phyloP scores from a whole-genome alignment of 2,113 vertebrate species.

The Cettia cetti region DNA sequence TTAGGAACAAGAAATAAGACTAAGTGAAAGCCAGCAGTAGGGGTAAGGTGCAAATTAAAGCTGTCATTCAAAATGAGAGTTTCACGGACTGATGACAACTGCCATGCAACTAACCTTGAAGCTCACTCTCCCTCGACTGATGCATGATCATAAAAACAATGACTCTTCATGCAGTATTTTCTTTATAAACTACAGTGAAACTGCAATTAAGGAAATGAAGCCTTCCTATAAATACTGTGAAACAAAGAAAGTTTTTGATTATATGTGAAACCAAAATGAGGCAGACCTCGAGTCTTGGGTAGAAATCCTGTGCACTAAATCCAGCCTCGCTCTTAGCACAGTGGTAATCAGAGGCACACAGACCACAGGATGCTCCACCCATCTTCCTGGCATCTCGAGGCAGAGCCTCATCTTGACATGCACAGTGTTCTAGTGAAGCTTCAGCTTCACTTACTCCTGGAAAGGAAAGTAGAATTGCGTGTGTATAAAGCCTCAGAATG shows the following conservation, averaged over 20 bases:
- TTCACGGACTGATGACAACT: constrained; percentile 37
- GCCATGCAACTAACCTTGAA: constrained; percentile 30
- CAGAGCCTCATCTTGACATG: background rate
- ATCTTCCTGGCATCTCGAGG: background rate
- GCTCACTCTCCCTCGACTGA: background rate
- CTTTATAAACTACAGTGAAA: constrained; percentile 17
- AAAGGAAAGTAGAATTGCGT: background rate
- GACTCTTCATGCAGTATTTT: background rate
- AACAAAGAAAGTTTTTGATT: constrained; percentile 37
- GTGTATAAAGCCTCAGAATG: background rate
- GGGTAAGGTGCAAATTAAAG: constrained; percentile 17
- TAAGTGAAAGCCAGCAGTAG: background rate
- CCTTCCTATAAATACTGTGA: constrained; percentile 54
- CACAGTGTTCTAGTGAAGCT: background rate
- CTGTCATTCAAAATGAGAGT: background rate
- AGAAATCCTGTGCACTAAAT: background rate
- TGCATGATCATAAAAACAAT: background rate
- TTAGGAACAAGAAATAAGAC: background rate
- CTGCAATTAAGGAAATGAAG: constrained; percentile 11
- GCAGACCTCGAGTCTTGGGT: background rate
- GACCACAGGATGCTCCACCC: background rate
- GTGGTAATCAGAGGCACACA: background rate
- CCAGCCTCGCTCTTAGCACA: background rate
- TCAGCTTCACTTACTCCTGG: background rate
- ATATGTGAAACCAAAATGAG: background rate